Evolutionary conservation across 1,140 invertebrate genomes (phyloP).

Genomic region (Nebria ingens): DNA sequence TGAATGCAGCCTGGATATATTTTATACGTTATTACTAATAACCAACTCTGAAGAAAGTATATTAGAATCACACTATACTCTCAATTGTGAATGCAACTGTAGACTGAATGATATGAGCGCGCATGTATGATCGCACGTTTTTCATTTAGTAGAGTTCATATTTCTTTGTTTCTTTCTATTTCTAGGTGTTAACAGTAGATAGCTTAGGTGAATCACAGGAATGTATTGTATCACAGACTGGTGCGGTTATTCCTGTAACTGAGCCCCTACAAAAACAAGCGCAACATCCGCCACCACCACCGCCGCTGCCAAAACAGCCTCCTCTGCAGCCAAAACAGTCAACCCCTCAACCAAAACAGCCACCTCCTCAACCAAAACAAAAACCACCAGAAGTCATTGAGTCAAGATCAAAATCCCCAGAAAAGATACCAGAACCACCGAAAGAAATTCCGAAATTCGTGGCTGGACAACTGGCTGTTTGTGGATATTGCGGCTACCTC

Average conservation of each 20-base stretch:
- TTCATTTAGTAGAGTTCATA: neutral
- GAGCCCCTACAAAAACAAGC: no score
- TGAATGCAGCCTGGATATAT: no score
- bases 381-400: slow-evolving; percentile 12
- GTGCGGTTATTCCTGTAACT: neutral
- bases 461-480: slow-evolving; percentile 58
- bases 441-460: slow-evolving; percentile 45
- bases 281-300: slow-evolving; percentile 3
- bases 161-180: neutral
- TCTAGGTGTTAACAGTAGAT: slow-evolving; percentile 7
- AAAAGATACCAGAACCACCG: slow-evolving; percentile 29
- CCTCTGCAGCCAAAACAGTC: slow-evolving; percentile 9
- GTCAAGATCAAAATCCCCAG: slow-evolving; percentile 22
- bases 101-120: no score
- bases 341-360: slow-evolving; percentile 17
- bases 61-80: no score
- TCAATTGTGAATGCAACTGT: no score
- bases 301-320: slow-evolving; percentile 12
- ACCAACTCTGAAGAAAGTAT: no score
- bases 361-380: neutral
- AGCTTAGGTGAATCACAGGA: neutral
- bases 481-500: slow-evolving; percentile 57
- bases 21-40: no score
- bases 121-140: neutral
- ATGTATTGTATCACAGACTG: slow-evolving; percentile 1